phyloP scores from a whole-genome alignment of 1,140 invertebrate species.

The Eciton burchellii region DNA sequence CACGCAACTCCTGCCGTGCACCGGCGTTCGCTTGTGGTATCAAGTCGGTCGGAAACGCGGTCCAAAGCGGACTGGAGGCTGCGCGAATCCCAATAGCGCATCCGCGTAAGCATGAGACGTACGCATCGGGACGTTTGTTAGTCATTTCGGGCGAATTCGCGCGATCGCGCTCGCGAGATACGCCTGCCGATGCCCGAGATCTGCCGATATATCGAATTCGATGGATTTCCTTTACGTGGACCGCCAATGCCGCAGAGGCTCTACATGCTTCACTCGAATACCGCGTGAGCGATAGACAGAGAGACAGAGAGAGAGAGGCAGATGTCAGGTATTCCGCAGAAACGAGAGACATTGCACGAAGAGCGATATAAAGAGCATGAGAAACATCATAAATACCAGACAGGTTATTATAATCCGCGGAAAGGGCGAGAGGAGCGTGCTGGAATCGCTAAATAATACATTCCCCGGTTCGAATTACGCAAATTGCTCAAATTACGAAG shows the following conservation, averaged over 20 bases:
- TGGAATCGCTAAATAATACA: not conserved
- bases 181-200: constrained; percentile 42
- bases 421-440: not conserved
- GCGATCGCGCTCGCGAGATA: not conserved
- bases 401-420: no score
- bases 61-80: constrained; percentile 5
- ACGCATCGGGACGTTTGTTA: constrained; percentile 26
- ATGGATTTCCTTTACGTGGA: not conserved
- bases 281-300: not conserved
- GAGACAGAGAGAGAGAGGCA: not conserved
- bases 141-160: constrained; percentile 35
- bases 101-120: constrained; percentile 21
- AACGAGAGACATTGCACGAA: not conserved
- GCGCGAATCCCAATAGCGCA: constrained; percentile 28
- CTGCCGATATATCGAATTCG: constrained; percentile 10
- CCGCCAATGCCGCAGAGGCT: not conserved
- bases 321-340: not conserved
- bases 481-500: not conserved
- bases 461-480: not conserved
- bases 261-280: constrained; percentile 7
- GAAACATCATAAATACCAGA: no score
- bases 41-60: constrained; percentile 51
- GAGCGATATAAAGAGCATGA: no score
- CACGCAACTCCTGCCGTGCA: constrained; percentile 36
- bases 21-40: constrained; percentile 41